phyloP scores from a whole-genome alignment of 2,113 vertebrate species.

The Promerops cafer region DNA sequence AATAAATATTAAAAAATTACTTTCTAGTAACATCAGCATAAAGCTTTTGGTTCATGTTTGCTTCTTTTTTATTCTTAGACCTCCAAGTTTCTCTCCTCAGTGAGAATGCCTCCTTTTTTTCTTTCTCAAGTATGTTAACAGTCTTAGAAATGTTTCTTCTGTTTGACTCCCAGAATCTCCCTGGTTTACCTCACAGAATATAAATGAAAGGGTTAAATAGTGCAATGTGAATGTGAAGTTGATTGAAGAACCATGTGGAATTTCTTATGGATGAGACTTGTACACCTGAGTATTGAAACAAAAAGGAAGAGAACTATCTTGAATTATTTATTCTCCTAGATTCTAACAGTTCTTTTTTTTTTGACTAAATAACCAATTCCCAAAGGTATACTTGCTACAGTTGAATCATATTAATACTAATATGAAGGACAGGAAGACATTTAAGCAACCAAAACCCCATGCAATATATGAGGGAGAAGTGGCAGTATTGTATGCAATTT shows the following conservation, averaged over 20 bases:
- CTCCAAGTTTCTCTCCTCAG: background rate
- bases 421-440: background rate
- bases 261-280: background rate
- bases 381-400: background rate
- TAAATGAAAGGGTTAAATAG: conserved; percentile 10
- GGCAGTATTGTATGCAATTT: background rate
- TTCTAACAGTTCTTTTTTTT: background rate
- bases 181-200: background rate
- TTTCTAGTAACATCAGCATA: background rate
- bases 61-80: background rate
- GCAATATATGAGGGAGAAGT: background rate
- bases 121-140: background rate
- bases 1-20: background rate
- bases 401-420: background rate
- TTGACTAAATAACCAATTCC: conserved; percentile 31
- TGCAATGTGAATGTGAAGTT: background rate
- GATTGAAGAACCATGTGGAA: background rate
- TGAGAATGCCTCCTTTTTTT: background rate
- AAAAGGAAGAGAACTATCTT: background rate
- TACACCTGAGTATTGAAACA: conserved; percentile 30
- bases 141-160: background rate
- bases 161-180: background rate
- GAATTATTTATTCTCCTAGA: conserved; percentile 41
- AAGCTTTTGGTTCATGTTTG: background rate
- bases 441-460: background rate